A percentile compares a stretch with the other conserved stretches of the same genome.
Conservation (phyloP, 2,113 vertebrate genomes). For the Centrocercus urophasianus region DNA sequence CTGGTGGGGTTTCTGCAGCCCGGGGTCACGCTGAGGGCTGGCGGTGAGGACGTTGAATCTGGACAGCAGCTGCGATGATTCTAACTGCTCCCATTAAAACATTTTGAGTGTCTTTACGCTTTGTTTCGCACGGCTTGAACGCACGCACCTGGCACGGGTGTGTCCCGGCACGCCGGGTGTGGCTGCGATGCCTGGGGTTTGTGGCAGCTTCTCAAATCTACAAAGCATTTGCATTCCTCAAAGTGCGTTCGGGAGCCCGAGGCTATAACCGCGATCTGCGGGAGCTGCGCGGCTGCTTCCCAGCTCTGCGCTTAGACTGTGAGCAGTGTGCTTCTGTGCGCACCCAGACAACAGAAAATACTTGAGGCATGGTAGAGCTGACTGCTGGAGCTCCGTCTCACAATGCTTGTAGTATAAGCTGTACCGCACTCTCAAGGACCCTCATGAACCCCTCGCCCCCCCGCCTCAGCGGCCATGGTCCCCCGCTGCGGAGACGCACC, state of each 20-base stretch:
- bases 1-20: not conserved
- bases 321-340: no score
- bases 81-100: fast-evolving
- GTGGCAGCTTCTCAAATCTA: fast-evolving
- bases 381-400: no score
- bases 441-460: not conserved
- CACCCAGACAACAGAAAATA: no score
- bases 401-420: fast-evolving
- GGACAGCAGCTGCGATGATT: not conserved
- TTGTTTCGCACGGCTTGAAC: fast-evolving
- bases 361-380: no score
- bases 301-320: fast-evolving
- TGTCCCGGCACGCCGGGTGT: fast-evolving
- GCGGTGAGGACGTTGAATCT: fast-evolving
- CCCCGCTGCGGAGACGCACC: not conserved
- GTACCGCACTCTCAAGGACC: fast-evolving
- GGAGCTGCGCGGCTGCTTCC: fast-evolving
- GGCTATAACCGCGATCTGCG: fast-evolving
- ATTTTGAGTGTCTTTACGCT: fast-evolving
- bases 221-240: fast-evolving
- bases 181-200: fast-evolving
- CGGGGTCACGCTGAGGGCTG: no score
- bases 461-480: no score
- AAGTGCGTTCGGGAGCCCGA: not conserved
- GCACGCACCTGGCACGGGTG: fast-evolving